Percentiles rank a stretch among this genome's conserved stretches.
Conservation (phyloP, 92 coral and sea anemone species). For the Isaurus tuberculatus region DNA sequence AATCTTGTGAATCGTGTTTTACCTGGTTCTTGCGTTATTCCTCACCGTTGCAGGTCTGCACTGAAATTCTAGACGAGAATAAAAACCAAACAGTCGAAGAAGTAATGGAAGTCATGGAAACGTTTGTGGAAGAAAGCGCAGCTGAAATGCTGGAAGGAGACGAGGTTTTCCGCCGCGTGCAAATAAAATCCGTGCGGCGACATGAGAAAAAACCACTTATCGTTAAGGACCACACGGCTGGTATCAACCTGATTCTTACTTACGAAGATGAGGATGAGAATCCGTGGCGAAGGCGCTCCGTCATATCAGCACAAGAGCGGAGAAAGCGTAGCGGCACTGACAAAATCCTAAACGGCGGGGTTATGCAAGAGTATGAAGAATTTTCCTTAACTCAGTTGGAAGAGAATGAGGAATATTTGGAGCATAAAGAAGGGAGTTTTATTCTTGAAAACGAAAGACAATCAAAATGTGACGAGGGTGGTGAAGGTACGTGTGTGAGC, state of each 20-base stretch:
- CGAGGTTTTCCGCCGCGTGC: conserved; percentile 13
- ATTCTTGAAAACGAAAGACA: conserved; percentile 33
- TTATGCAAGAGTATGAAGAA: not conserved
- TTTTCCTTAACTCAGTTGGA: not conserved
- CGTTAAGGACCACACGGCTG: conserved; percentile 8
- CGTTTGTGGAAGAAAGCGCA: conserved; percentile 45
- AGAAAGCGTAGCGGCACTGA: conserved; percentile 8
- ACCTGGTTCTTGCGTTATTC: not conserved
- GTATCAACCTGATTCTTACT: not conserved
- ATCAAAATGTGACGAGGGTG: not conserved
- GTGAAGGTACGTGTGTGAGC: not conserved
- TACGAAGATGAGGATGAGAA: conserved; percentile 36
- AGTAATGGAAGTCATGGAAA: conserved; percentile 63
- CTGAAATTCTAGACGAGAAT: conserved; percentile 44
- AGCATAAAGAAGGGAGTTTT: not conserved
- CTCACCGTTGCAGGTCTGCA: conserved; percentile 30
- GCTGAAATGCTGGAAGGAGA: conserved; percentile 27
- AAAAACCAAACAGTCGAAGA: conserved; percentile 44
- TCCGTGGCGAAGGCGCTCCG: conserved; percentile 40
- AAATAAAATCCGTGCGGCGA: conserved; percentile 19
- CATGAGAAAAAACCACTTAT: conserved; percentile 28
- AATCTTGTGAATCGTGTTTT: not conserved
- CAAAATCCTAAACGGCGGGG: not conserved
- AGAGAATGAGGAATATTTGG: not conserved
- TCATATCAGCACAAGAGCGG: conserved; percentile 18